A percentile compares a stretch with the other conserved stretches of the same genome.
Conservation (phyloP, 2,113 vertebrate species). For the Saguinus midas region DNA sequence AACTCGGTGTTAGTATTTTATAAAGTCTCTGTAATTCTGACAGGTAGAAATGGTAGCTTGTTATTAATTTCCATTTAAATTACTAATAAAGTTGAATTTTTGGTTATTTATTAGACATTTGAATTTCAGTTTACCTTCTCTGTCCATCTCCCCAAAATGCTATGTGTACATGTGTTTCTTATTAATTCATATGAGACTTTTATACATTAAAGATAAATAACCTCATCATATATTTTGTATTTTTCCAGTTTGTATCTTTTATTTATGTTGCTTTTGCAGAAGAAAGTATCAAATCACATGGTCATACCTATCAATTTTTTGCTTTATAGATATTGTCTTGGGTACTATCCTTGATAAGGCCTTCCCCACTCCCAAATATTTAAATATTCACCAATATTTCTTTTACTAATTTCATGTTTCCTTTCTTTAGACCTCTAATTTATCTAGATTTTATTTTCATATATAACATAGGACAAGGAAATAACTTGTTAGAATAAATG, state of each 20-base stretch:
- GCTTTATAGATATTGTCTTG: background rate
- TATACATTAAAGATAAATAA: background rate
- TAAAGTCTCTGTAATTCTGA: background rate
- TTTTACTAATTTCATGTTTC: background rate
- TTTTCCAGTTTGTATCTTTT: background rate
- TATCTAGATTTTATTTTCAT: background rate
- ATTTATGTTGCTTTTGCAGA: background rate
- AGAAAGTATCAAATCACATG: background rate
- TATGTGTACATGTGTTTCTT: background rate
- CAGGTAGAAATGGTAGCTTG: background rate
- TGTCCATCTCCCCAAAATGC: background rate
- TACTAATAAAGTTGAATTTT: slow-evolving; percentile 16
- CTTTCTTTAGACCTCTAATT: background rate
- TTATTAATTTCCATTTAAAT: slow-evolving; percentile 20
- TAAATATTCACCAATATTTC: background rate
- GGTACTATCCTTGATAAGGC: background rate
- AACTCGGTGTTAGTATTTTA: background rate
- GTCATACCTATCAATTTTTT: background rate
- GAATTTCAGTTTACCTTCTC: background rate
- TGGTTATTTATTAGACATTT: background rate
- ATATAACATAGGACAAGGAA: background rate
- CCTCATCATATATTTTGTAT: background rate
- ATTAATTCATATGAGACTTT: background rate
- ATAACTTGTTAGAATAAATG: background rate
- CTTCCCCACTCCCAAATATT: background rate